These are phyloP conservation scores for Cynocephalus volans DNA, from an alignment of 2,113 vertebrate species.

Conservation along the genomic window DNA sequence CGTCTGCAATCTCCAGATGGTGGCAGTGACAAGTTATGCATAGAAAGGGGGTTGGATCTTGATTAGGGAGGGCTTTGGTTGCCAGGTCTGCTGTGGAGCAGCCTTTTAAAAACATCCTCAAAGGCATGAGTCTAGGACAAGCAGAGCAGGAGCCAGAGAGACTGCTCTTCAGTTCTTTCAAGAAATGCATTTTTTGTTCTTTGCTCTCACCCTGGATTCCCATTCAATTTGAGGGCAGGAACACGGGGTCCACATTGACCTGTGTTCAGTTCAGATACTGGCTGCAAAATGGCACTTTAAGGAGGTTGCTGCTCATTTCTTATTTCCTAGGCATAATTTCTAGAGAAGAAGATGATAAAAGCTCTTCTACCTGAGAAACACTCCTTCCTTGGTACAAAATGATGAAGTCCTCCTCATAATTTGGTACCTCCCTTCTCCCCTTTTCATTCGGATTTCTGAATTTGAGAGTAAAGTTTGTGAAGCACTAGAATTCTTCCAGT, in stretches of 20 bases:
- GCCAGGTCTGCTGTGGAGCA: background rate
- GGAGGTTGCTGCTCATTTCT: background rate
- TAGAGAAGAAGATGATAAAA: background rate
- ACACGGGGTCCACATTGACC: background rate
- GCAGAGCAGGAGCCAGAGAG: background rate
- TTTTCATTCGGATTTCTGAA: background rate
- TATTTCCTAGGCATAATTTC: background rate
- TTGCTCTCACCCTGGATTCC: background rate
- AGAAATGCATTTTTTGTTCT: background rate
- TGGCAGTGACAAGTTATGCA: background rate
- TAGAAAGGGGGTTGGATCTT: background rate
- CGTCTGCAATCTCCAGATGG: background rate
- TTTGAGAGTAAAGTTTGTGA: background rate
- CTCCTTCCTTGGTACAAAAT: background rate
- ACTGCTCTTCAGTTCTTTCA: background rate
- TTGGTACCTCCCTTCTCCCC: background rate
- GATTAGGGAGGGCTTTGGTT: fast-evolving
- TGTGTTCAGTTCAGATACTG: background rate
- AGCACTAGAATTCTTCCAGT: background rate
- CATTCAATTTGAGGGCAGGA: background rate
- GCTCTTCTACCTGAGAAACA: background rate
- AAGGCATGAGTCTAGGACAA: background rate
- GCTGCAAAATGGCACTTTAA: background rate
- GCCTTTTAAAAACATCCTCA: background rate
- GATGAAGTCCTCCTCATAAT: background rate